These are phyloP conservation scores for Mastacembelus armatus DNA, from an alignment of 2,797 vertebrate species.

Conservation along the genomic window DNA sequence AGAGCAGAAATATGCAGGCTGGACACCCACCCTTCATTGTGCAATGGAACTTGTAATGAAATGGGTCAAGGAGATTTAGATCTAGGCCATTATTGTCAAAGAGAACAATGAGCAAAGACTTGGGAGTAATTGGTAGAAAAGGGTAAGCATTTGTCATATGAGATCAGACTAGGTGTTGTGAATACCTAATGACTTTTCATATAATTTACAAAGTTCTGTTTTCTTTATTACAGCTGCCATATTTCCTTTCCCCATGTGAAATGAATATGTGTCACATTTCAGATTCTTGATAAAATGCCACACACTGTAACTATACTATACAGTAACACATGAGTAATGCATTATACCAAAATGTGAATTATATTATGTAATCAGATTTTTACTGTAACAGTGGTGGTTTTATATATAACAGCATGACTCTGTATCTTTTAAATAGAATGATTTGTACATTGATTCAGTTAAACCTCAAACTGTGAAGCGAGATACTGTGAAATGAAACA, in stretches of 20 bases:
- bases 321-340: no score
- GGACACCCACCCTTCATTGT: conserved; percentile 31
- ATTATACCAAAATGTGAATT: no score
- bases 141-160: conserved; percentile 71
- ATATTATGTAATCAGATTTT: background rate
- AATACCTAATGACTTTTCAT: conserved; percentile 60
- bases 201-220: conserved; percentile 54
- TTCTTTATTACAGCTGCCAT: conserved; percentile 42
- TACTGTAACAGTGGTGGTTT: conserved; percentile 4
- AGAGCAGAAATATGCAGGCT: conserved; percentile 28
- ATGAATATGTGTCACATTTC: conserved; percentile 43
- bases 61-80: conserved; percentile 79
- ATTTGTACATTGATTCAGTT: no score
- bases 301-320: no score
- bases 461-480: no score
- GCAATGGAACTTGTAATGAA: conserved; percentile 61
- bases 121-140: conserved; percentile 70
- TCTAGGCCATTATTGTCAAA: conserved; percentile 73
- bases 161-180: conserved; percentile 48
- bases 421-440: no score
- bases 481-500: no score
- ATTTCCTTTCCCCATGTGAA: conserved; percentile 35
- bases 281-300: conserved; percentile 40
- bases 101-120: conserved; percentile 70
- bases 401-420: background rate